Conservation (phyloP, 2,797 vertebrate species). For the Oryzias sinensis region DNA sequence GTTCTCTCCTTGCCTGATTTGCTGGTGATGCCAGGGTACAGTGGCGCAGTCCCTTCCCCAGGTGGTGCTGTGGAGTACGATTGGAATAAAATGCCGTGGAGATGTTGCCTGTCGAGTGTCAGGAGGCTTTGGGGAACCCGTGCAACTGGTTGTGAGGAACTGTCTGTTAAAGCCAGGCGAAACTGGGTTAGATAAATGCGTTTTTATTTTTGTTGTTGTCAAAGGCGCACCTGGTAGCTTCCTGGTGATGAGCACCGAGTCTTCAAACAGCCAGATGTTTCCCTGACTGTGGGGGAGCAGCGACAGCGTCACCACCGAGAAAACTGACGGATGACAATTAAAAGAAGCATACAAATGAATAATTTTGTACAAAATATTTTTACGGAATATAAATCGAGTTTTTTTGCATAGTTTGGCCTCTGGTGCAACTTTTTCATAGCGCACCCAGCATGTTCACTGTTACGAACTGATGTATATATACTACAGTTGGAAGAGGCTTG, state of each 20-base stretch:
- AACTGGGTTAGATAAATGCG: too few relatives aligned
- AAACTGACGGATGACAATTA: slow-evolving; percentile 76
- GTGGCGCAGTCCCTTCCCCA: slow-evolving; percentile 82
- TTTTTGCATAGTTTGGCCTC: too few relatives aligned
- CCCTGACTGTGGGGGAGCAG: slow-evolving; percentile 93
- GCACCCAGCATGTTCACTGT: too few relatives aligned
- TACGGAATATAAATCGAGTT: too few relatives aligned
- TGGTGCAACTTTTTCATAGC: too few relatives aligned
- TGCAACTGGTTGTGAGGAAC: slow-evolving; percentile 85
- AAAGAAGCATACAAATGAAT: neutral
- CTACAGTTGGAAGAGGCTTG: too few relatives aligned
- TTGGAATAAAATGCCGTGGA: slow-evolving; percentile 87
- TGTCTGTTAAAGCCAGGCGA: slow-evolving; percentile 71
- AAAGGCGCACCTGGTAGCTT: slow-evolving; percentile 82
- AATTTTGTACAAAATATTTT: too few relatives aligned
- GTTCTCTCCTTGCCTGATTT: slow-evolving; percentile 78
- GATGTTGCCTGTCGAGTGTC: slow-evolving; percentile 75
- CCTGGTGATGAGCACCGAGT: slow-evolving; percentile 88
- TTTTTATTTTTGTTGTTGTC: too few relatives aligned
- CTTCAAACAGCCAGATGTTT: slow-evolving; percentile 95
- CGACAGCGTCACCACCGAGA: slow-evolving; percentile 88
- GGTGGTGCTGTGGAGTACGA: slow-evolving; percentile 80
- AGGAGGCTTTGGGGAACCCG: slow-evolving; percentile 89
- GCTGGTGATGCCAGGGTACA: slow-evolving; percentile 83
- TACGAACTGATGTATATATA: too few relatives aligned